These are phyloP conservation scores for Amorpha juglandis DNA, from an alignment of 2,888 invertebrate species.

Conservation along the genomic window DNA sequence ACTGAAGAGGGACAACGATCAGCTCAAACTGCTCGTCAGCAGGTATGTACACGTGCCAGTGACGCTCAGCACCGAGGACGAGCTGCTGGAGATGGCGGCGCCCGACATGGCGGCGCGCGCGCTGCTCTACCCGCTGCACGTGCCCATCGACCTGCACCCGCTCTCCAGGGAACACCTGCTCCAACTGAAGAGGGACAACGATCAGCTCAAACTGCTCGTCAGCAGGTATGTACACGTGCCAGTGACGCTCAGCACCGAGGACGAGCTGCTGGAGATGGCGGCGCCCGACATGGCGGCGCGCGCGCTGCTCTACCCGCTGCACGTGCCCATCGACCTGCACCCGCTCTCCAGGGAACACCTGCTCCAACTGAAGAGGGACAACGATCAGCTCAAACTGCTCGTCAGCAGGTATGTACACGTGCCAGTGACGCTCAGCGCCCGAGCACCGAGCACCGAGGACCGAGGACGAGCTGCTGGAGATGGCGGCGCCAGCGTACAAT, in stretches of 20 bases:
- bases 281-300: constrained; percentile 40
- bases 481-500: too few species aligned
- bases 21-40: constrained; percentile 57
- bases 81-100: too few species aligned
- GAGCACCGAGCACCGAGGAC: too few species aligned
- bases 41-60: constrained; percentile 47
- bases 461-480: too few species aligned
- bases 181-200: constrained; percentile 59
- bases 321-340: constrained; percentile 66
- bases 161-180: constrained; percentile 52
- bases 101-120: constrained; percentile 46
- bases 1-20: constrained; percentile 62
- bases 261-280: too few species aligned
- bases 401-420: constrained; percentile 55
- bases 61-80: too few species aligned
- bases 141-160: constrained; percentile 64
- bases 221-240: constrained; percentile 49
- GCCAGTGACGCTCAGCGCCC: too few species aligned
- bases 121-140: constrained; percentile 70
- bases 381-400: constrained; percentile 59
- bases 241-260: too few species aligned
- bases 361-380: constrained; percentile 56
- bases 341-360: constrained; percentile 53
- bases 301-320: constrained; percentile 68
- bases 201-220: constrained; percentile 59